Evolutionary conservation across 2,888 invertebrate genomes (phyloP), one percentile per base, ranked within the genome.

Genomic region (Diplazon laetatorius): DNA sequence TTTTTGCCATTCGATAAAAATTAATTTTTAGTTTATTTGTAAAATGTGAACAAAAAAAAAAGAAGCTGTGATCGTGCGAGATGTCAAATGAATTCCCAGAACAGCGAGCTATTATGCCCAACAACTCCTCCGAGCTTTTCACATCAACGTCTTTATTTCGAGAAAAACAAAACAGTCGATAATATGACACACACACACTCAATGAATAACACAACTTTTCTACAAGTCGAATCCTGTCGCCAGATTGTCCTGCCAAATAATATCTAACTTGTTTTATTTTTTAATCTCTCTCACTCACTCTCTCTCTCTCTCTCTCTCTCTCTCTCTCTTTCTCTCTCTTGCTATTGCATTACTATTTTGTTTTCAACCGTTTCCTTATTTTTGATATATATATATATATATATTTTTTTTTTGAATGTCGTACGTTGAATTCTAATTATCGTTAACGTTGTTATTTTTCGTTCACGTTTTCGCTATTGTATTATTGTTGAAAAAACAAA

Each of bases 151-250:
- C 85, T 88, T 87, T 87, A 14, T 85, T 88, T 90, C 87, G 85
- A 30, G 6, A 30, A 30, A 86, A 89, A n/a, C n/a, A 73, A 55
- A 76, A 88, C 86, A 88, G 85, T 89, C 86, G 87, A 86, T 87
- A 87, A 88, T 88, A 66, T 84, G 88, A 89, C 88, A 89, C 89
- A 89, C 88, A 89, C 89, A 89, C 87, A 90, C 89, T 89, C 87
- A 90, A 87, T 89, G 89, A 89, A 86, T 90, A 90, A 90, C 87
- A 89, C 87, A 89, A 88, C 85, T 88, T 78, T 62, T 89, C 89
- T 90, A 90, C 88, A 89, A 89, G 85, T 89, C 84, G 84, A 89
- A 77, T 86, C 85, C 83, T 84, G 82, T 81, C 77, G 76, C 84
- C 81, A 85, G 86, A 87, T 84, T 86, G 86, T 85, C 82, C 83